Evolutionary conservation across 2,888 invertebrate genomes (phyloP), one percentile per base, ranked within the genome.

Genomic region (Adelognathus sp.): DNA sequence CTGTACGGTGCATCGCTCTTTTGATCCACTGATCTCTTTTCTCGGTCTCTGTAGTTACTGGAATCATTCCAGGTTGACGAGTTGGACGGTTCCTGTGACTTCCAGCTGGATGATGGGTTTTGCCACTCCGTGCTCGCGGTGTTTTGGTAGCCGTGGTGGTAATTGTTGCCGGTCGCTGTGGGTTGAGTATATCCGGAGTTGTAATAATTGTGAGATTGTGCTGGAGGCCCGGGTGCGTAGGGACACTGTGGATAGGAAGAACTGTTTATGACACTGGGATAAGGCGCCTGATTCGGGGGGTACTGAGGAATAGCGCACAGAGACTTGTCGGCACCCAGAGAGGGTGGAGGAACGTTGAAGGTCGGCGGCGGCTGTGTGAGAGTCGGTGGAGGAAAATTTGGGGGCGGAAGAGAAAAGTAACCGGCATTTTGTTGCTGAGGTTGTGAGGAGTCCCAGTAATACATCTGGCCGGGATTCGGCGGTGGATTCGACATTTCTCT

Each of bases 371-470:
- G 82, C 60, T 78, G 82, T 58, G 46, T 81, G 24, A 86, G 81
- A 80, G 85, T 80, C 0, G 87, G 84, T 11, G 88, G 89, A 24
- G 88, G 87, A 83, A 88, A 87, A 71, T 83, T 87, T 70, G 85
- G 82, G 0, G 85, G 83, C 9, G 85, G 85, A 16, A 84, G 72
- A 0, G 83, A 21, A 76, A 86, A 88, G 54, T 84, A 88, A 14
- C 81, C 84, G 41, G 82, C 36, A 63, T 83, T 82, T 58, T 85
- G 83, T 24, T 77, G 63, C 0, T 81, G 81, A 31, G 81, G 63
- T 24, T 81, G 79, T 5, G 67, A 82, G 1, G 81, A 36, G 44
- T 44, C 76, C 89, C 89, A 89, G 56, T 82, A 80, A 24, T 81
- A 84, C 2, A 79, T 56, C 44, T 85, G 84, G 1, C 66, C 81